Evolutionary conservation across 2,113 vertebrate species (phyloP), one percentile per base, ranked within the genome.

Genomic region (Hyperoodon ampullatus): DNA sequence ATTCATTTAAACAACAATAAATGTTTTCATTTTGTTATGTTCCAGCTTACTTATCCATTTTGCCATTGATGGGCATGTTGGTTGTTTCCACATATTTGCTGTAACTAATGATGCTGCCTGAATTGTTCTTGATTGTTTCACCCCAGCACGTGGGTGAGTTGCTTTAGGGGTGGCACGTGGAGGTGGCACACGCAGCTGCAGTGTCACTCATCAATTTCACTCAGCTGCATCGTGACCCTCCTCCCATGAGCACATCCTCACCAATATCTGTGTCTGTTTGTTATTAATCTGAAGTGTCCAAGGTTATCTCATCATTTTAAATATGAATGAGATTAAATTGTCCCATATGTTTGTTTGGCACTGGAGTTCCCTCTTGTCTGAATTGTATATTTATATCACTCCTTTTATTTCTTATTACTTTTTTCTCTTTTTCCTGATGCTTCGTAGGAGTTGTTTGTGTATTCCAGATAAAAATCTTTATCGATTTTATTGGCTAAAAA

Each of bases 51-150:
- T n/a, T n/a, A 42, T 0, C 12, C 42, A 0, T 21, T 65, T 18
- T 44, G 44, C 55, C 15, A 8, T 6, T 2, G 15, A 3, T 3
- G 35, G 55, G 23, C 23, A 3, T 8, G 2, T 5, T 6, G 55
- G 23, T 19, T 15, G 39, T 61, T 13, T 14, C 72, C 28, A 8
- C 13, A 21, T 35, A 3, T 21, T 28, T 71, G n/a, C 61, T n/a
- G 19, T 28, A 44, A 61, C 39, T 18, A 0, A 30, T 0, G 11
- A 13, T 1, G 18, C 61, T 8, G 10, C 44, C 71, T 0, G 77
- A 30, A 11, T 0, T 0, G 1, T 0, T 2, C 19, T 42, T 3
- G 14, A 1, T 8, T 10, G 0, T 0, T 3, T 39, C 4, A 6
- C 58, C 0, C 1, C 6, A 16, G 44, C 21, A 8, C 4, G 0